These are phyloP conservation scores for Agrypnia vestita DNA, from an alignment of 1,140 invertebrate genomes.

Conservation along the genomic window DNA sequence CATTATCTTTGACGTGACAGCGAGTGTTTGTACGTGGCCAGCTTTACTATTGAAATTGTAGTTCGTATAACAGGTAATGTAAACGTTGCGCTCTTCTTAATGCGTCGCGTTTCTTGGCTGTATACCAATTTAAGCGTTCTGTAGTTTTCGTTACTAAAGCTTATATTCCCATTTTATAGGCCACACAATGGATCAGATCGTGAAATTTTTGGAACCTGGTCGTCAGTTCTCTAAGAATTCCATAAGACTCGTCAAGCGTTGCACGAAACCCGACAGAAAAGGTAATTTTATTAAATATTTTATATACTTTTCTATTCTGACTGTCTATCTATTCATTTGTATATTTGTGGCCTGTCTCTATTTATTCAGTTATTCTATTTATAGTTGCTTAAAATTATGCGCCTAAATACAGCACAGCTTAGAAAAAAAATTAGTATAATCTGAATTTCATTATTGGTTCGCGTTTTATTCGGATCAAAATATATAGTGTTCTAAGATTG, in stretches of 20 bases:
- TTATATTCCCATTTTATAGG: constrained; percentile 16
- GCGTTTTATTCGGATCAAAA: too few relatives aligned
- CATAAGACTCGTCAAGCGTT: constrained; percentile 96
- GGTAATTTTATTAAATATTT: constrained; percentile 74
- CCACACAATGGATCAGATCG: constrained; percentile 95
- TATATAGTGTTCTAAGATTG: too few relatives aligned
- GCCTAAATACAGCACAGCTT: too few relatives aligned
- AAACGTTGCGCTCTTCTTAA: constrained; percentile 32
- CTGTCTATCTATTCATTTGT: too few relatives aligned
- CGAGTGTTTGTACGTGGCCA: constrained; percentile 56
- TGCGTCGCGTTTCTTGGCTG: constrained; percentile 35
- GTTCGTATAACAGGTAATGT: constrained; percentile 31
- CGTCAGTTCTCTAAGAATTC: constrained; percentile 99
- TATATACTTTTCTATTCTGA: too few relatives aligned
- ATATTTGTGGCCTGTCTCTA: too few relatives aligned
- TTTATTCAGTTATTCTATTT: too few relatives aligned
- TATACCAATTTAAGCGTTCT: constrained; percentile 37
- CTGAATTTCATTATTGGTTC: too few relatives aligned
- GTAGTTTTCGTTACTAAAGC: constrained; percentile 24
- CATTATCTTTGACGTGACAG: constrained; percentile 58
- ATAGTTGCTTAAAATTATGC: too few relatives aligned
- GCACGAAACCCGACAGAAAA: constrained; percentile 99
- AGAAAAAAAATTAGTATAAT: too few relatives aligned
- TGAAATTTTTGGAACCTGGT: constrained; percentile 94
- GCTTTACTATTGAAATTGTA: constrained; percentile 6